Conservation (phyloP, 1,140 invertebrate species). For the Panulirus ornatus region DNA sequence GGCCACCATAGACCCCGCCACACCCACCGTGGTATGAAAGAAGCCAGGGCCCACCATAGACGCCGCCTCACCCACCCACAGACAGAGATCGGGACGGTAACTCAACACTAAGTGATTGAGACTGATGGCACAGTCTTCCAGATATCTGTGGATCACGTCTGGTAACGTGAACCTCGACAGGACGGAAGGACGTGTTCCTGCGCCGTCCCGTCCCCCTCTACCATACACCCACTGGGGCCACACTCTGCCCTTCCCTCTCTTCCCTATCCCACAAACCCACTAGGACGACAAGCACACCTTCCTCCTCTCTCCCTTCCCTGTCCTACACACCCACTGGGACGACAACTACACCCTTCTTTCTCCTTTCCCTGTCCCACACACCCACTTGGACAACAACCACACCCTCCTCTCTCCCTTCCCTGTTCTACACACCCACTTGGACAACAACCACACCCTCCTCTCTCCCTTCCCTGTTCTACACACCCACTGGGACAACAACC, state of each 20-base stretch:
- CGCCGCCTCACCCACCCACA: no score
- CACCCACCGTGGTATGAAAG: no score
- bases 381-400: no score
- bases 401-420: background rate
- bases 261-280: no score
- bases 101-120: background rate
- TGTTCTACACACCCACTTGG: background rate
- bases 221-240: no score
- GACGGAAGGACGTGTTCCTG: no score
- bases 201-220: no score
- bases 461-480: background rate
- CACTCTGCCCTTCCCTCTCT: background rate
- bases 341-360: no score
- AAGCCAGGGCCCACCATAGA: no score
- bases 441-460: background rate
- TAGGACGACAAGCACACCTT: background rate
- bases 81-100: background rate
- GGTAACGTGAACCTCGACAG: background rate
- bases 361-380: no score
- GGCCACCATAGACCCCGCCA: no score
- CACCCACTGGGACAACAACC: background rate
- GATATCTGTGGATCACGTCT: background rate
- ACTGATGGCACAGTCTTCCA: background rate
- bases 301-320: background rate
- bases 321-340: background rate